These are phyloP conservation scores for Agapornis canus DNA, from an alignment of 2,797 vertebrate species.

Conservation along the genomic window DNA sequence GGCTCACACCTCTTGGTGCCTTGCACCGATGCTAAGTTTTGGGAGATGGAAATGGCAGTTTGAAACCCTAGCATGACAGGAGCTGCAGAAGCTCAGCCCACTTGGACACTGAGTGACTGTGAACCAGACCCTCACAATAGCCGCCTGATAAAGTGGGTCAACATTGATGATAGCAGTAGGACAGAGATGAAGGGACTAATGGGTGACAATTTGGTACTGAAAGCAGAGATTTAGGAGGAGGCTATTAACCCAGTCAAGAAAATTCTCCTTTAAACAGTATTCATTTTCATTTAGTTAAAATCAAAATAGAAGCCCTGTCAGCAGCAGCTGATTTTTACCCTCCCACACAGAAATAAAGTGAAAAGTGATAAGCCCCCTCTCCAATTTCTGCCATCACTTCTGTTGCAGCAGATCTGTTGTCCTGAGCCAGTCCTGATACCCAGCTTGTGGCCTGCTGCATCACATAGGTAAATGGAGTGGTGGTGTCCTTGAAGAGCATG, in stretches of 20 bases:
- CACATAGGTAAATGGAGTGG: accelerated
- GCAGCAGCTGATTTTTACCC: neutral
- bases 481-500: neutral
- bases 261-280: slow-evolving; percentile 6
- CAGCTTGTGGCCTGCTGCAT: neutral
- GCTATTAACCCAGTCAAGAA: neutral
- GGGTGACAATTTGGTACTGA: neutral
- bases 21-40: neutral
- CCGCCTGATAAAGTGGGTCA: neutral
- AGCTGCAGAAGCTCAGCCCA: neutral
- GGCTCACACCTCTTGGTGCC: neutral
- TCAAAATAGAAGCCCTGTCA: slow-evolving; percentile 9
- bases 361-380: neutral
- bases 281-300: slow-evolving; percentile 5
- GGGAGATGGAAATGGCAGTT: neutral
- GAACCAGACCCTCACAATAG: neutral
- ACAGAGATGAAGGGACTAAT: neutral
- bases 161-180: neutral
- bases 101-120: neutral
- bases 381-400: neutral
- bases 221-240: neutral
- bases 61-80: neutral
- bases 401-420: accelerated
- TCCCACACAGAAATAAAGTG: neutral
- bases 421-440: accelerated